A percentile compares a stretch with the other conserved stretches of the same genome.
Conservation (phyloP, 30 jellyfish, hydroid and myxozoan species). For the Aurelia aurita region DNA sequence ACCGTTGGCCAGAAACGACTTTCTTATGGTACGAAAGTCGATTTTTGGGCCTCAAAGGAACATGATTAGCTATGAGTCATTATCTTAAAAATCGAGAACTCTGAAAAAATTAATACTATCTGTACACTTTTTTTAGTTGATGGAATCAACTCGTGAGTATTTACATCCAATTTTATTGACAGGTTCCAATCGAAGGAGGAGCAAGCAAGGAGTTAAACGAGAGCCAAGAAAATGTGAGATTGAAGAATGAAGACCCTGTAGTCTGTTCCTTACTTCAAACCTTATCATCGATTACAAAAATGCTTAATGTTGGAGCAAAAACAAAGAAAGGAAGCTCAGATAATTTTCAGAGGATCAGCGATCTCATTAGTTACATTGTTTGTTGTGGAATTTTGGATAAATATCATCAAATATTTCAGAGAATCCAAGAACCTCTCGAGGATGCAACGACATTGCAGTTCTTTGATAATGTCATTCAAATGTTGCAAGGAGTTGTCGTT, state of each 20-base stretch:
- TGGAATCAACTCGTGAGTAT: no score
- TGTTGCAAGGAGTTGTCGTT: constrained; percentile 71
- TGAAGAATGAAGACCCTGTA: constrained; percentile 31
- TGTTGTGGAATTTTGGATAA: constrained; percentile 81
- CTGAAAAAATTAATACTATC: no score
- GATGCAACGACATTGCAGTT: constrained; percentile 42
- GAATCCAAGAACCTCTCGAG: constrained; percentile 84
- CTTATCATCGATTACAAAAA: constrained; percentile 14
- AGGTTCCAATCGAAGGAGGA: constrained; percentile 22
- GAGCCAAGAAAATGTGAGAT: constrained; percentile 4
- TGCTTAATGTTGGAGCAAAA: constrained; percentile 23
- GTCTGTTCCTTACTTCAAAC: constrained; percentile 37
- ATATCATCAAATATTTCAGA: constrained; percentile 35
- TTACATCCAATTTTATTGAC: not conserved
- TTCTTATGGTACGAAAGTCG: no score
- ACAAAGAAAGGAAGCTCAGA: constrained; percentile 36
- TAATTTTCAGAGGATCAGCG: constrained; percentile 46
- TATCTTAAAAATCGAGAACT: no score
- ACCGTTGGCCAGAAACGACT: no score
- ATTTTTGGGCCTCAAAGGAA: no score
- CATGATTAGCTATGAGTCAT: no score
- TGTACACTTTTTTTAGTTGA: no score
- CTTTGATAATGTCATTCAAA: constrained; percentile 45
- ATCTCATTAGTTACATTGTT: constrained; percentile 75
- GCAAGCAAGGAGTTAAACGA: constrained; percentile 35